Evolutionary conservation across 2,797 vertebrate species (phyloP).

Genomic region (Gymnodraco acuticeps): DNA sequence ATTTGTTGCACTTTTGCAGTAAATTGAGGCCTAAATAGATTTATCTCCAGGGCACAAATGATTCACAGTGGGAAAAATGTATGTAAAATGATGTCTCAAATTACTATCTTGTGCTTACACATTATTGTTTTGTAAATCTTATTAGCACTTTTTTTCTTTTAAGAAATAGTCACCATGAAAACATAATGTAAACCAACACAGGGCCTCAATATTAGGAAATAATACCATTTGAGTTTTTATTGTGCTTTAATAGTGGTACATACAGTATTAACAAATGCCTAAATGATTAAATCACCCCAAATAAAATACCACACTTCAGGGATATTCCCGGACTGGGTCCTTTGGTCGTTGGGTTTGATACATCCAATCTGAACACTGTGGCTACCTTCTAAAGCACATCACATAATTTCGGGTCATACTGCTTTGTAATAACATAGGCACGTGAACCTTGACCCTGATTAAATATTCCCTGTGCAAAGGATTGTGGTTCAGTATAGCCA

Average conservation of each 20-base stretch:
- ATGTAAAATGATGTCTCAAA: background rate
- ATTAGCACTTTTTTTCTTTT: background rate
- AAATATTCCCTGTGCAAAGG: too few relatives aligned
- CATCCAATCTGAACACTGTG: background rate
- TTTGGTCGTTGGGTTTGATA: background rate
- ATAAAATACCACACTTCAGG: background rate
- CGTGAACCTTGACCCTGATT: too few relatives aligned
- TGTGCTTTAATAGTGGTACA: background rate
- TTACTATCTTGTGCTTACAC: too few relatives aligned
- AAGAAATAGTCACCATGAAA: background rate
- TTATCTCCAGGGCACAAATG: background rate
- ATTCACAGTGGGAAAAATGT: background rate
- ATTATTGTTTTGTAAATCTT: too few relatives aligned
- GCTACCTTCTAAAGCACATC: too few relatives aligned
- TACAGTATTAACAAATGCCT: background rate
- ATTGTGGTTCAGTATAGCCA: too few relatives aligned
- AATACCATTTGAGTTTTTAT: background rate
- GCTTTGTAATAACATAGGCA: too few relatives aligned
- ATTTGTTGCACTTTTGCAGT: too few relatives aligned
- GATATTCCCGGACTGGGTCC: background rate
- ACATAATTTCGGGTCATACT: too few relatives aligned
- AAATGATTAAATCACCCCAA: background rate
- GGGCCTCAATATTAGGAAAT: background rate
- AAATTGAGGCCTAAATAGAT: background rate
- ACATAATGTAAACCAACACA: background rate